phyloP scores from a whole-genome alignment of 53 echinoderm and acorn worm genomes.

The Echinarachnius parma region DNA sequence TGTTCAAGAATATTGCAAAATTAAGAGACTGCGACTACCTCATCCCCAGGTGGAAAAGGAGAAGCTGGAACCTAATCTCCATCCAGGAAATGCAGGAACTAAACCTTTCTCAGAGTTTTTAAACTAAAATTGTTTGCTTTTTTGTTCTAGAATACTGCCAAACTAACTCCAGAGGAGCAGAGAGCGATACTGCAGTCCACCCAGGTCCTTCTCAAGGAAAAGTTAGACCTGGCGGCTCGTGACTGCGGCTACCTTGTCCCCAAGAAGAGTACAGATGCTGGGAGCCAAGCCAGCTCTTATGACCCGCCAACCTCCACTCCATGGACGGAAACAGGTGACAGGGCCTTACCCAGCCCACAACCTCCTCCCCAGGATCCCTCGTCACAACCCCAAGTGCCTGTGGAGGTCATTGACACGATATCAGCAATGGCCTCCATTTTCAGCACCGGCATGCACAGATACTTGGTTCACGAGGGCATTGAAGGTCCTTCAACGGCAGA shows the following conservation, averaged over 20 bases:
- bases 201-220: constrained; percentile 64
- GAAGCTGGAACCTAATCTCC: no score
- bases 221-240: constrained; percentile 46
- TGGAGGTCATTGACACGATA: constrained; percentile 31
- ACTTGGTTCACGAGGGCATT: constrained; percentile 31
- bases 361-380: not conserved
- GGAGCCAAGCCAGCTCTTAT: no score
- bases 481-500: not conserved
- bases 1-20: no score
- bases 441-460: constrained; percentile 34
- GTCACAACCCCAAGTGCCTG: constrained; percentile 17
- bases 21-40: no score
- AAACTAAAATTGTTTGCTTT: no score
- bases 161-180: constrained; percentile 43
- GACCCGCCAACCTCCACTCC: not conserved
- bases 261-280: not conserved
- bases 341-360: not conserved
- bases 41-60: no score
- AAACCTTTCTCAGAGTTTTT: no score
- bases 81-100: no score
- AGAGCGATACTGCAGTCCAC: constrained; percentile 43
- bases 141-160: no score
- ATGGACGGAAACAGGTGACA: not conserved
- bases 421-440: constrained; percentile 25
- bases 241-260: constrained; percentile 62